Evolutionary conservation across 2,888 invertebrate genomes (phyloP).

Genomic region (Tachina lurida): DNA sequence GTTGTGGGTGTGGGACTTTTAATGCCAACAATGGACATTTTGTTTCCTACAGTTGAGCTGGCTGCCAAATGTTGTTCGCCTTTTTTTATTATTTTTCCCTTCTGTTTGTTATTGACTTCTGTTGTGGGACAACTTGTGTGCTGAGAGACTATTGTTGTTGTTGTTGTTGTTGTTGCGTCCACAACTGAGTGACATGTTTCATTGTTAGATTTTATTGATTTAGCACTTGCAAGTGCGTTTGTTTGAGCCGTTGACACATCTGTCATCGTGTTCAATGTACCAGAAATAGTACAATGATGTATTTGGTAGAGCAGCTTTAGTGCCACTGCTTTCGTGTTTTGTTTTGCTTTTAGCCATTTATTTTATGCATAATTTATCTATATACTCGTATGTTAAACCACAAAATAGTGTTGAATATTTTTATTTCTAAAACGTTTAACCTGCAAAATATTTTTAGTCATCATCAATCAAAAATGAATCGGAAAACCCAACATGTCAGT

Average conservation of each 20-base stretch:
- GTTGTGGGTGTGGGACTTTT: conserved; percentile 73
- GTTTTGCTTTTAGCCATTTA: conserved; percentile 25
- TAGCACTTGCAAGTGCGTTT: conserved; percentile 67
- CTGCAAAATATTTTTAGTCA: not conserved
- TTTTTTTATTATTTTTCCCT: conserved; percentile 41
- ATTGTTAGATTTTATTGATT: conserved; percentile 68
- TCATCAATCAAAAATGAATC: conserved; percentile 54
- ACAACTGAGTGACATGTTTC: conserved; percentile 68
- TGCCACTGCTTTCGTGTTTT: conserved; percentile 20
- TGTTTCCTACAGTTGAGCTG: conserved; percentile 28
- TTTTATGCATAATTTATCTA: conserved; percentile 31
- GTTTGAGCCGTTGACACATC: conserved; percentile 76
- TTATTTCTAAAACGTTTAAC: conserved; percentile 25
- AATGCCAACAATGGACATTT: conserved; percentile 62
- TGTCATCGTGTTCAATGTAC: conserved; percentile 74
- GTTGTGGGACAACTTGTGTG: conserved; percentile 58
- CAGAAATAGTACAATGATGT: conserved; percentile 26
- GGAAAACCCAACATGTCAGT: conserved; percentile 7
- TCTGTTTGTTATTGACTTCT: conserved; percentile 38
- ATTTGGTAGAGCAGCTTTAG: conserved; percentile 25
- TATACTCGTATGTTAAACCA: conserved; percentile 1
- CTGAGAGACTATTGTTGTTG: conserved; percentile 23
- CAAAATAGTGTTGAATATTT: not conserved
- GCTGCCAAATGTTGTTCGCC: conserved; percentile 36
- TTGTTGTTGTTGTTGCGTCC: conserved; percentile 40